Percentiles rank a stretch among this genome's conserved stretches.
Conservation (phyloP, 2,113 vertebrate species). For the Pleuronectes platessa region DNA sequence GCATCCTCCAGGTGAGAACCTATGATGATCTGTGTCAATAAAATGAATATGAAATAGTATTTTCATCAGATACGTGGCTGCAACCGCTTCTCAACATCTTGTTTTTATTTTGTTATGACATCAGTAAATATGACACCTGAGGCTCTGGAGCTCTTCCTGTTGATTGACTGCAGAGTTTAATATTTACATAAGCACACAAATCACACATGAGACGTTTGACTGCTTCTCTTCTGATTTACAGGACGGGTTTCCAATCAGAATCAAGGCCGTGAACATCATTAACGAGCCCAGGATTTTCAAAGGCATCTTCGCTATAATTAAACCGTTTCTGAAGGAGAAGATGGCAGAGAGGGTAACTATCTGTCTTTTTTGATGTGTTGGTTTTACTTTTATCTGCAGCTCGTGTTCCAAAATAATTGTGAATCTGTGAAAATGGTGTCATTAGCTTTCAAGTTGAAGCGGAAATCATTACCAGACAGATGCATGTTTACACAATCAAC, state of each 20-base stretch:
- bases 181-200: constrained; percentile 27
- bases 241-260: constrained; percentile 98
- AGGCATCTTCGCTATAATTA: constrained; percentile 98
- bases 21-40: too few species aligned
- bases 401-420: constrained; percentile 8
- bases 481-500: too few species aligned
- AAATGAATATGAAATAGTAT: too few species aligned
- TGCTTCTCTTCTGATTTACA: constrained; percentile 67
- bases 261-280: constrained; percentile 97
- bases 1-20: constrained; percentile 95
- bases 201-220: constrained; percentile 12
- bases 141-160: background rate
- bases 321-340: constrained; percentile 98
- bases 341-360: constrained; percentile 95
- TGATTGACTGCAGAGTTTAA: background rate
- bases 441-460: fast-evolving
- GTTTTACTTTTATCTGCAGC: constrained; percentile 11
- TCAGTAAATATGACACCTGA: background rate
- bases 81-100: fast-evolving
- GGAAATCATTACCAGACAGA: too few species aligned
- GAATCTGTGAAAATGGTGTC: constrained; percentile 11
- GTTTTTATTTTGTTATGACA: background rate
- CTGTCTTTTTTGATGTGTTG: background rate
- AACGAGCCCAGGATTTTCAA: constrained; percentile 99
- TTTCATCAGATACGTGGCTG: too few species aligned